These are phyloP conservation scores for Drosophila fungiperda DNA, from an alignment of 2,888 invertebrate genomes.

Conservation along the genomic window DNA sequence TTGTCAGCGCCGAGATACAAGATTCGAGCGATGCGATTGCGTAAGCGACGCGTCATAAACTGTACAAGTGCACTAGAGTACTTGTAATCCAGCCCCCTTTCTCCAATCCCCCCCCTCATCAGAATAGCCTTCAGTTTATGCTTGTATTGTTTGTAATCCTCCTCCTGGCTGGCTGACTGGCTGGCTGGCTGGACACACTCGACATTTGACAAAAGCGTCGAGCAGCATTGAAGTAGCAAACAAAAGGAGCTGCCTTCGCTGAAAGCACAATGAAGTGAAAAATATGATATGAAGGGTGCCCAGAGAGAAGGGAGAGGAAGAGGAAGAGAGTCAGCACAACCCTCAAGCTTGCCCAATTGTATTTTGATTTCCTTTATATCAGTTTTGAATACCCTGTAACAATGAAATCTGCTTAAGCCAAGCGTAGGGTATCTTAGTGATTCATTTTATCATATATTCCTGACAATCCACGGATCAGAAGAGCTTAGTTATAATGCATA, in stretches of 20 bases:
- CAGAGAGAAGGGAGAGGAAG: neutral
- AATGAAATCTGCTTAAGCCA: too few species aligned
- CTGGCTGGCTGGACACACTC: constrained; percentile 61
- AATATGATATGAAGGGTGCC: constrained; percentile 68
- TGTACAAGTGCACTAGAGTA: constrained; percentile 21
- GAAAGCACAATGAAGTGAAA: constrained; percentile 79
- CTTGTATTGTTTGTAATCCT: constrained; percentile 37
- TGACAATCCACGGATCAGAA: too few species aligned
- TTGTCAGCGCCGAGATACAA: constrained; percentile 34
- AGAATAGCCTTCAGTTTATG: constrained; percentile 14
- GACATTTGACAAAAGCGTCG: constrained; percentile 69
- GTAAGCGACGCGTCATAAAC: constrained; percentile 72
- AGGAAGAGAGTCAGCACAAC: neutral
- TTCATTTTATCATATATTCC: neutral
- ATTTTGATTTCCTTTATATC: constrained; percentile 15
- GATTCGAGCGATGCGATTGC: constrained; percentile 54
- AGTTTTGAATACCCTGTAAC: constrained; percentile 3
- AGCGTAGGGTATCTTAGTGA: neutral
- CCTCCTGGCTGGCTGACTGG: constrained; percentile 27
- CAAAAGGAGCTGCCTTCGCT: constrained; percentile 33
- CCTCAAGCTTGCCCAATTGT: constrained; percentile 28
- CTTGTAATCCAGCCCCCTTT: constrained; percentile 1
- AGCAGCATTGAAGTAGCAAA: constrained; percentile 22
- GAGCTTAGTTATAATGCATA: neutral
- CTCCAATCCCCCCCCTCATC: neutral